Evolutionary conservation across 1,140 invertebrate species (phyloP).

Genomic region (Papilio helenus): DNA sequence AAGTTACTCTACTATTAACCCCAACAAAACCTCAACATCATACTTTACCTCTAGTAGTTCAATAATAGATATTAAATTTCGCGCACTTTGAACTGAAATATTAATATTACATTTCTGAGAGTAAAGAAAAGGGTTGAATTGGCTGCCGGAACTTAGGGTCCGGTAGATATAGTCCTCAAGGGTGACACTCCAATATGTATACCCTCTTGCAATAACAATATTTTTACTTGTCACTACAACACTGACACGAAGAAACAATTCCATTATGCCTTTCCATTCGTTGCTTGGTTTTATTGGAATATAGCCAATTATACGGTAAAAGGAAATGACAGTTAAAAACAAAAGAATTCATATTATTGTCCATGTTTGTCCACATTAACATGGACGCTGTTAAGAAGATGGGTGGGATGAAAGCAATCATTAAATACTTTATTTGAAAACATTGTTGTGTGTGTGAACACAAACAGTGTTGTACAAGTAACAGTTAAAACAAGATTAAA

Average conservation of each 20-base stretch:
- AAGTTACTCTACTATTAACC: no score
- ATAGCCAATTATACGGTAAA: not conserved
- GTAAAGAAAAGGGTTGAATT: constrained; percentile 8
- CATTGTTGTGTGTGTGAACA: no score
- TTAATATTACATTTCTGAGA: not conserved
- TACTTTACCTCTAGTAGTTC: not conserved
- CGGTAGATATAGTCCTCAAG: constrained; percentile 14
- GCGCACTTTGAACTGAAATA: not conserved
- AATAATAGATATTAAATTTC: constrained; percentile 10
- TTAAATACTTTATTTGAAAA: not conserved
- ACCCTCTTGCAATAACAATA: constrained; percentile 15
- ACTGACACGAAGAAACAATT: constrained; percentile 14
- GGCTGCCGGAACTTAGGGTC: constrained; percentile 9
- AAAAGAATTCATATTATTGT: no score
- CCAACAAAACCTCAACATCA: no score
- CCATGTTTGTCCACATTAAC: no score
- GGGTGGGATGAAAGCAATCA: no score
- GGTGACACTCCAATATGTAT: constrained; percentile 6
- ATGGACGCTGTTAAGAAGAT: no score
- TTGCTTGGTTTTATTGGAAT: not conserved
- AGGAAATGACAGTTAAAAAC: not conserved
- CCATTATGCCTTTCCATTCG: not conserved
- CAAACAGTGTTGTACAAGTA: no score
- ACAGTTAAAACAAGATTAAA: no score
- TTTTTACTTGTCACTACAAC: constrained; percentile 16